phyloP scores from a whole-genome alignment of 2,113 vertebrate genomes.

The Boulengeromyrus knoepffleri region DNA sequence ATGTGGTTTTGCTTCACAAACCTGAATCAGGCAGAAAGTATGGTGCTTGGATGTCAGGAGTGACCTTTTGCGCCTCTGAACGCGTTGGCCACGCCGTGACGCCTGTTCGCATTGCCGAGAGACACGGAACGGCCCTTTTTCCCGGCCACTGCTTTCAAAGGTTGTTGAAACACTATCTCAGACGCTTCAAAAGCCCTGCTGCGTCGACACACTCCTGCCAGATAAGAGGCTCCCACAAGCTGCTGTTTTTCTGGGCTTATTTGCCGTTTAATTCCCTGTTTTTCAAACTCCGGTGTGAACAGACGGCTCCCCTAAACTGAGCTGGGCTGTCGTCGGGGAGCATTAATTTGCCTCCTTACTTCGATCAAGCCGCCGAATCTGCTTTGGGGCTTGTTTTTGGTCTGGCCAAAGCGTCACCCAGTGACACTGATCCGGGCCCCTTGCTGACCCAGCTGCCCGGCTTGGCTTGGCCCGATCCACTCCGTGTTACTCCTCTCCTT shows the following conservation, averaged over 20 bases:
- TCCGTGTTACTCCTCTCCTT: neutral
- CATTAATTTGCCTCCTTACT: conserved; percentile 15
- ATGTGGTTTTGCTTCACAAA: neutral
- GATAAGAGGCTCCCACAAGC: conserved; percentile 6
- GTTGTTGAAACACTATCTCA: conserved; percentile 40
- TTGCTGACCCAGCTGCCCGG: conserved; percentile 34
- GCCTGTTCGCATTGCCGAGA: neutral
- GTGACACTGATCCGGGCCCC: conserved; percentile 55
- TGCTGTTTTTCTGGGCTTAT: neutral
- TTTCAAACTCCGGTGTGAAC: neutral
- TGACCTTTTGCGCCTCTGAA: conserved; percentile 27
- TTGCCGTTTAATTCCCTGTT: neutral
- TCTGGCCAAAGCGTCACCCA: neutral
- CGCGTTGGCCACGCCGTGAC: conserved; percentile 19
- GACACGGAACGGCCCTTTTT: conserved; percentile 24
- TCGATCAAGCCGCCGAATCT: conserved; percentile 29
- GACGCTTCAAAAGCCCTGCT: conserved; percentile 7
- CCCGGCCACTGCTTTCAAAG: conserved; percentile 35
- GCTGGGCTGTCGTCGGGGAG: conserved; percentile 14
- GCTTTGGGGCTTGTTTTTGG: conserved; percentile 15
- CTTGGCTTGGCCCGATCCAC: neutral
- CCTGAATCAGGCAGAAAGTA: neutral
- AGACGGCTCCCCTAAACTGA: neutral
- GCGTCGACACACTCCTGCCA: neutral
- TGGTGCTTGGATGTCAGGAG: conserved; percentile 22